Base-by-base conservation (phyloP, 1,140 invertebrate species). In the Drosophila malerkotliana region DNA sequence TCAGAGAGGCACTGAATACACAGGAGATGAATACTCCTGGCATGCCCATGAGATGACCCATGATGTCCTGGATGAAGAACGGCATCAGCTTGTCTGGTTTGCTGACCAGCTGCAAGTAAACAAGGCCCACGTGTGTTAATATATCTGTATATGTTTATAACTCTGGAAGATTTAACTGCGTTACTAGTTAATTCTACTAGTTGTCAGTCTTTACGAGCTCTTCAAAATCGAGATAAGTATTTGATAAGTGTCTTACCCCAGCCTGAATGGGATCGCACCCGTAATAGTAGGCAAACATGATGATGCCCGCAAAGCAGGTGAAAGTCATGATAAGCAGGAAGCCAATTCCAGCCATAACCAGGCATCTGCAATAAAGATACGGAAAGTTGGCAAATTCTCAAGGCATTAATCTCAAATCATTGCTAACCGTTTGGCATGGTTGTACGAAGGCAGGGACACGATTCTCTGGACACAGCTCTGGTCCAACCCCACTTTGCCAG, bases 231-330 rank as follows among this genome's bases (percentile, higher is more conserved):
- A 3, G 5, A 1, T 0, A 10, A 21, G 10, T 3, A 37, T 28
- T 3, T 30, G 12, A 4, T 9, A 4, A 14, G 14, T 7, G 2
- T 62, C 81, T 92, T 85, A 94, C 94, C 81, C 94, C 93, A 30
- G 93, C 93, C 26, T 92, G 91, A 30, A 96, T 91, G 0, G 96
- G 96, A 92, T 97, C 96, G 87, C 96, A 97, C 51, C 95, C 93
- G 67, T 94, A 92, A 90, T 96, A 97, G 24, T 94, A 93, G 2
- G 95, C 95, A 79, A 94, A 97, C 68, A 97, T 94, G 0, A 96
- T 93, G 30, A 97, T 92, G 10, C 96, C 96, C 34, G 93, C 94
- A 60, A 93, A 95, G 67, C 93, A 94, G 73, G 92, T 93, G 32
- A 94, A 85, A 6, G 91, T 92, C 66, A 94, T 93, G 14, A 94